These are phyloP conservation scores for Pseudomyrmex dendroicus DNA, from an alignment of 1,140 invertebrate species.

Conservation along the genomic window DNA sequence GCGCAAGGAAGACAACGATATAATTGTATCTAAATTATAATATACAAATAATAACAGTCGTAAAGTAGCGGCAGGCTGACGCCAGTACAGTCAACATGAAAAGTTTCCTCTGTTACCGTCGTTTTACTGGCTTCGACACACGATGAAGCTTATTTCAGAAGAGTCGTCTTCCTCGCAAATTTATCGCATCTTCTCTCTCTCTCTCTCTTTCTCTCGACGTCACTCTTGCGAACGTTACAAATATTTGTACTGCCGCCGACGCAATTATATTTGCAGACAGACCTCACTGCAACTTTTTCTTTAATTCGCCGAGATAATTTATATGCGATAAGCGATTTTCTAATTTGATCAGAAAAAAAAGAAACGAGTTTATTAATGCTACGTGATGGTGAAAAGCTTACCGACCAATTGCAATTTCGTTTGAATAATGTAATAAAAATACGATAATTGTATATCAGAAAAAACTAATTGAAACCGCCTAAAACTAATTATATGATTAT, in stretches of 20 bases:
- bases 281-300: constrained; percentile 20
- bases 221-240: constrained; percentile 51
- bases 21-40: constrained; percentile 86
- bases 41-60: constrained; percentile 86
- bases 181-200: constrained; percentile 33
- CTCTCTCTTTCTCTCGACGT: background rate
- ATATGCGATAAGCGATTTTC: constrained; percentile 35
- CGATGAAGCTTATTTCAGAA: constrained; percentile 9
- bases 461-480: background rate
- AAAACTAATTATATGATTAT: constrained; percentile 36
- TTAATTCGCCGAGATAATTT: constrained; percentile 44
- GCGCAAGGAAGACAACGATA: constrained; percentile 80
- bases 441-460: background rate
- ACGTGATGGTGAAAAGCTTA: background rate
- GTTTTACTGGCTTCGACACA: constrained; percentile 39
- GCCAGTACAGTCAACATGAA: constrained; percentile 83
- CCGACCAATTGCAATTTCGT: constrained; percentile 8
- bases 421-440: background rate
- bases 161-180: constrained; percentile 28
- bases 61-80: constrained; percentile 81
- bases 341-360: background rate
- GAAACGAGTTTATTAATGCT: constrained; percentile 19
- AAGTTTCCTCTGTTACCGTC: constrained; percentile 68
- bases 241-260: constrained; percentile 55
- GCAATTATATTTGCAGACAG: constrained; percentile 55